Conservation (phyloP, 2,797 vertebrate genomes). For the Alosa sapidissima region DNA sequence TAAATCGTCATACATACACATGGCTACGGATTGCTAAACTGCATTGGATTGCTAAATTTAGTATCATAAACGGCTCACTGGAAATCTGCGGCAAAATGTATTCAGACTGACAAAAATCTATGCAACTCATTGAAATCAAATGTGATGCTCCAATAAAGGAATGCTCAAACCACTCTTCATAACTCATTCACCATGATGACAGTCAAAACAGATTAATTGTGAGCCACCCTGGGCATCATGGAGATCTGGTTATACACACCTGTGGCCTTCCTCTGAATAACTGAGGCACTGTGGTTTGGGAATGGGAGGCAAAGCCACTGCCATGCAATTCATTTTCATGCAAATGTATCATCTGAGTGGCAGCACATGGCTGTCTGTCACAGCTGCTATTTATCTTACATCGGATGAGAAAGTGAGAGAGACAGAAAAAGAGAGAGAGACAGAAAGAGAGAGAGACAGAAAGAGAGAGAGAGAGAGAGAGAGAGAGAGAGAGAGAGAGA, state of each 20-base stretch:
- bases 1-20: neutral
- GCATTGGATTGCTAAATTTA: neutral
- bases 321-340: neutral
- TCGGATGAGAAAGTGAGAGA: neutral
- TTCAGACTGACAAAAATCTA: neutral
- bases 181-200: neutral
- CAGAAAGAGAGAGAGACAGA: neutral
- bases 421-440: neutral
- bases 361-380: neutral
- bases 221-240: neutral
- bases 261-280: neutral
- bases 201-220: neutral
- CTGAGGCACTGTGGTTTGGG: neutral
- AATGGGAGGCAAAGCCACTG: neutral
- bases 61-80: neutral
- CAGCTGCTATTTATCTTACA: neutral
- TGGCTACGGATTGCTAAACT: neutral
- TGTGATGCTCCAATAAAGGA: neutral
- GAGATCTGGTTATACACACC: neutral
- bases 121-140: neutral
- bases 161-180: neutral
- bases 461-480: neutral
- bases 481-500: neutral
- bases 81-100: neutral
- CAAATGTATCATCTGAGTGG: neutral